A percentile compares a stretch with the other conserved stretches of the same genome.
phyloP scores from a whole-genome alignment of 2,888 invertebrate species.

The Lycaena phlaeas region DNA sequence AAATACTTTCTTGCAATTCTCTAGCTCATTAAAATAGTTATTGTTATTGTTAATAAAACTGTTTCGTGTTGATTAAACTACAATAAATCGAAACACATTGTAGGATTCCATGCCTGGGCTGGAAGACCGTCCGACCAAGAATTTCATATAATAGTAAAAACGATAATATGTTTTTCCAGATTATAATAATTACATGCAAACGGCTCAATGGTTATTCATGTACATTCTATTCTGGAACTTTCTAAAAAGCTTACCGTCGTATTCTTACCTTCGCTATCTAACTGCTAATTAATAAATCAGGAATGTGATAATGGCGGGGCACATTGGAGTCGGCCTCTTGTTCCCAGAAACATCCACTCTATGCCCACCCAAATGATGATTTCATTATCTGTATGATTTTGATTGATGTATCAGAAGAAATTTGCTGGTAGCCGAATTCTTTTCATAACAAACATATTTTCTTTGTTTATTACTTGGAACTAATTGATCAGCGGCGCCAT shows the following conservation, averaged over 20 bases:
- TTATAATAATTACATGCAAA: slow-evolving; percentile 1
- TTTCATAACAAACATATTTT: slow-evolving; percentile 58
- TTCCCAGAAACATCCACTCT: slow-evolving; percentile 60
- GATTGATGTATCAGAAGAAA: slow-evolving; percentile 70
- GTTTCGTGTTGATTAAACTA: too few species aligned
- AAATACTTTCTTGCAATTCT: too few species aligned
- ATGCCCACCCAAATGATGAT: slow-evolving; percentile 74
- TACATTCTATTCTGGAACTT: slow-evolving; percentile 15
- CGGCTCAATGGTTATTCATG: slow-evolving; percentile 12
- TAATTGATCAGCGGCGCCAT: slow-evolving; percentile 66
- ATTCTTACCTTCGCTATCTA: slow-evolving; percentile 27
- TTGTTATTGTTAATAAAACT: too few species aligned
- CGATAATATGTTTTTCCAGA: neutral
- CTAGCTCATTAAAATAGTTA: too few species aligned
- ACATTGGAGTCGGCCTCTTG: slow-evolving; percentile 32
- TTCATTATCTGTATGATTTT: slow-evolving; percentile 73
- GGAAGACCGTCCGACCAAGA: too few species aligned
- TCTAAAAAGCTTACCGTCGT: slow-evolving; percentile 17
- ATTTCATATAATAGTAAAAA: too few species aligned
- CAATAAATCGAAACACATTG: too few species aligned
- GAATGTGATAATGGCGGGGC: slow-evolving; percentile 65
- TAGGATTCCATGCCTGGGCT: too few species aligned
- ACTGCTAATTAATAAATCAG: slow-evolving; percentile 67
- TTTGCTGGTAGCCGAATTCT: slow-evolving; percentile 57
- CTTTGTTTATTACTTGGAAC: slow-evolving; percentile 68